These are phyloP conservation scores for Phengaris arion DNA, from an alignment of 2,888 invertebrate genomes.

Conservation along the genomic window DNA sequence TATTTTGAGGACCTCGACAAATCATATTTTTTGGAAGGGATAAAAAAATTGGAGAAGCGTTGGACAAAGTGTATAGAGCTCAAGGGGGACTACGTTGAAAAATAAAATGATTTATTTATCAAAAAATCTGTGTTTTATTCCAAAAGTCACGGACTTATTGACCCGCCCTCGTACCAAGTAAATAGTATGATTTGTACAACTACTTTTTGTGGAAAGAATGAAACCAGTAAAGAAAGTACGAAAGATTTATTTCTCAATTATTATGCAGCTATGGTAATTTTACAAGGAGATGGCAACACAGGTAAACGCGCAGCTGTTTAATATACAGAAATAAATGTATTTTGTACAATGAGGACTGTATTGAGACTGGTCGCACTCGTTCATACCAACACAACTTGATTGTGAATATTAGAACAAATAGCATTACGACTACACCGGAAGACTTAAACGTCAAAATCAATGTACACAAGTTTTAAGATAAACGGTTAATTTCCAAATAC, in stretches of 20 bases:
- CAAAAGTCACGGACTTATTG: too few species aligned
- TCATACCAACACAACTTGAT: slow-evolving; percentile 13
- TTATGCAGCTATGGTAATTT: slow-evolving; percentile 25
- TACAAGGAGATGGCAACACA: slow-evolving; percentile 27
- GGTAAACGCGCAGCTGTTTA: slow-evolving; percentile 24
- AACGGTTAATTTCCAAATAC: not conserved
- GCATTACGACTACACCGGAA: not conserved
- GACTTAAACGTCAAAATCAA: not conserved
- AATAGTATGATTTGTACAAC: too few species aligned
- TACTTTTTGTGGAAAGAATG: not conserved
- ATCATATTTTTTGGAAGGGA: too few species aligned
- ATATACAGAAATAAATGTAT: slow-evolving; percentile 27
- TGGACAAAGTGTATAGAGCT: too few species aligned
- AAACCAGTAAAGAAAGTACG: slow-evolving; percentile 23
- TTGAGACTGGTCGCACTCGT: slow-evolving; percentile 20
- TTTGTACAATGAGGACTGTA: slow-evolving; percentile 24
- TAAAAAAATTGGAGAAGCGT: too few species aligned
- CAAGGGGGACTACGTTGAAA: too few species aligned
- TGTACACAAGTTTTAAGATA: not conserved
- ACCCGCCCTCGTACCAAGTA: too few species aligned
- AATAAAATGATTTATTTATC: too few species aligned
- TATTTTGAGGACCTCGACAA: too few species aligned
- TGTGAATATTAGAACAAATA: not conserved
- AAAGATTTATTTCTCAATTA: slow-evolving; percentile 29
- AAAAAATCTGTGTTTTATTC: too few species aligned